Evolutionary conservation across 2,888 invertebrate genomes (phyloP), one percentile per base, ranked within the genome.

Genomic region (Catocala nupta): DNA sequence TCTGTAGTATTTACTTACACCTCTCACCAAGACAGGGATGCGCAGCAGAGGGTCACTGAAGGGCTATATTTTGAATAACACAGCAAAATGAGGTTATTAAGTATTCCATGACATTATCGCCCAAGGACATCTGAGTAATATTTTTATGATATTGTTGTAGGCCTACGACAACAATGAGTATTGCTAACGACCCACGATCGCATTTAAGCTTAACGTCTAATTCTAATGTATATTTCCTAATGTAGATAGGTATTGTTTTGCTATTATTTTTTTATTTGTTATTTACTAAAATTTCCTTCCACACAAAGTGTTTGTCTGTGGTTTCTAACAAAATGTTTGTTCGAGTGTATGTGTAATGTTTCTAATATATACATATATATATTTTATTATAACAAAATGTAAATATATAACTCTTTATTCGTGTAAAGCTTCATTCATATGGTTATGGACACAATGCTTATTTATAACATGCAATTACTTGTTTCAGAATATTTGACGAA

Each of bases 401-500:
- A 39, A 39, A 39, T 39, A 39, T 39, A 9, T 9, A 39, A 39
- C 5, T 5, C 9, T 1, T 7, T 8, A 8, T 39, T 16, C 16
- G 8, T 47, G 8, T 47, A 11, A 44, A n/a, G 11, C 6, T 16
- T 16, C 5, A 47, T 70, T 25, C 25, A 25, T 39, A 39, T 39
- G 36, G 36, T 9, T 8, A 39, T 39, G 36, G 6, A 39, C 36
- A 9, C 36, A 39, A 8, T 39, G 59, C 57, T 54, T 67, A 51
- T 61, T 59, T 50, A 54, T 51, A 50, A 57, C 50, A 55, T 61
- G 63, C 13, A 68, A 66, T 73, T 68, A 69, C 79, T 86, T 83
- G 83, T 95, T 94, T 63, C 93, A 95, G 95, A 94, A 95, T 95
- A 86, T 95, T 95, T 90, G 94, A 94, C 82, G 95, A 95, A 83